Evolutionary conservation across 2,888 invertebrate species (phyloP).

Genomic region (Lasioglossum villosulum): DNA sequence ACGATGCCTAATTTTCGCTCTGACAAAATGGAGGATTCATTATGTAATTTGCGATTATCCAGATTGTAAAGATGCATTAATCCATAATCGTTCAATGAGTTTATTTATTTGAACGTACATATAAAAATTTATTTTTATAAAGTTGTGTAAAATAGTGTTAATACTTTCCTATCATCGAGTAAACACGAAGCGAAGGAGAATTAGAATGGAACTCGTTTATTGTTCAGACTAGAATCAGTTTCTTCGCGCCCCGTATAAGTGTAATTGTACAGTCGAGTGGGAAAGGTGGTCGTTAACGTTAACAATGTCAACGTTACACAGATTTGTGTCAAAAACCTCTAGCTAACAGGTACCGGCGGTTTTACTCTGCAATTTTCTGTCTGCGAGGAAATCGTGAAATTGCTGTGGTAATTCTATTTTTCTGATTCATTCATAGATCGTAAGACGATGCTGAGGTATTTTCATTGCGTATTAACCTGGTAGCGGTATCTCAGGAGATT

Average conservation of each 20-base stretch:
- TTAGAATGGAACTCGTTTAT: neutral
- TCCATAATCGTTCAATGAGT: too few species aligned
- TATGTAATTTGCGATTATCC: too few species aligned
- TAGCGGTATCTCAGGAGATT: neutral
- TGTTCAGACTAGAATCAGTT: neutral
- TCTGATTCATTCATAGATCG: constrained; percentile 6
- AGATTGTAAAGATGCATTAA: too few species aligned
- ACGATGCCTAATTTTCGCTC: too few species aligned
- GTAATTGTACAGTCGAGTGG: neutral
- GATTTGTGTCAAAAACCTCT: neutral
- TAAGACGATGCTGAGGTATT: neutral
- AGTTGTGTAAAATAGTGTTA: too few species aligned
- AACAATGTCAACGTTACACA: neutral
- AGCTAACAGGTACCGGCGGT: neutral
- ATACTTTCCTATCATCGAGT: too few species aligned
- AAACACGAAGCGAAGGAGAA: neutral
- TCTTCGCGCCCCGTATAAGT: neutral
- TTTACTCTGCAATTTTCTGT: neutral
- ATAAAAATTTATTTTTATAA: too few species aligned
- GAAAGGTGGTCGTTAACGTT: neutral
- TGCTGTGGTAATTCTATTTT: neutral
- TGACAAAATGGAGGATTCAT: too few species aligned
- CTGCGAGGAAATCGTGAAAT: neutral
- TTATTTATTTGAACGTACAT: too few species aligned
- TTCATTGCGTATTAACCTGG: neutral